Evolutionary conservation across 2,888 invertebrate species (phyloP), one percentile per base, ranked within the genome.

Genomic region (Drosophila paranaensis): DNA sequence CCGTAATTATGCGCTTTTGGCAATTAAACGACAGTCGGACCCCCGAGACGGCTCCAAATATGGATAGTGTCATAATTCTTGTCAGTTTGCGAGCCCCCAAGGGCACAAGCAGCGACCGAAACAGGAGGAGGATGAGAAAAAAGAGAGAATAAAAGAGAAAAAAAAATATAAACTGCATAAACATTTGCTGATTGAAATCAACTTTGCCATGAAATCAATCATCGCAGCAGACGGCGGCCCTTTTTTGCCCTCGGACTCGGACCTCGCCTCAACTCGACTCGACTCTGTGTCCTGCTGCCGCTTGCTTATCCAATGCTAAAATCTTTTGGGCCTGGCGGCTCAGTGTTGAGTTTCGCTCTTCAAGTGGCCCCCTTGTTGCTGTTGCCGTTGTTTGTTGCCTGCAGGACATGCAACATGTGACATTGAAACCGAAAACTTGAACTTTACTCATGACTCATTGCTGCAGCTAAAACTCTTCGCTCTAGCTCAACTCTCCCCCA

Each of bases 161-260:
- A 43, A 56, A 58, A 77, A 72, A 71, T 16, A 13, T 35, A 82
- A 81, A 79, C 85, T 82, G 85, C 88, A 90, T 86, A 88, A 89
- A 86, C 86, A 86, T 90, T 77, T 83, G 84, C 81, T 88, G 91
- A 90, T 91, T 90, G 91, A 88, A 90, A 90, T 90, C 90, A 86
- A 90, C 88, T 91, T 90, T 87, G 90, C 86, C 91, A 89, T 88
- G 88, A 90, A 90, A 90, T 90, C 91, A 91, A 91, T 90, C 90
- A 90, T 91, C 91, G 86, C 77, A 68, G 81, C 66, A 64, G 80
- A 79, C 75, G 80, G 61, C 53, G 53, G 69, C 67, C 84, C 77
- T 80, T 82, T 88, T 84, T 43, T 51, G 30, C 48, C 48, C 48
- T 48, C 48, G 48, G 48, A 30, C n/a, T 56, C 40, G 37, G 39